Evolutionary conservation across 1,140 invertebrate genomes (phyloP), one percentile per base, ranked within the genome.

Genomic region (Bombus soroeensis): DNA sequence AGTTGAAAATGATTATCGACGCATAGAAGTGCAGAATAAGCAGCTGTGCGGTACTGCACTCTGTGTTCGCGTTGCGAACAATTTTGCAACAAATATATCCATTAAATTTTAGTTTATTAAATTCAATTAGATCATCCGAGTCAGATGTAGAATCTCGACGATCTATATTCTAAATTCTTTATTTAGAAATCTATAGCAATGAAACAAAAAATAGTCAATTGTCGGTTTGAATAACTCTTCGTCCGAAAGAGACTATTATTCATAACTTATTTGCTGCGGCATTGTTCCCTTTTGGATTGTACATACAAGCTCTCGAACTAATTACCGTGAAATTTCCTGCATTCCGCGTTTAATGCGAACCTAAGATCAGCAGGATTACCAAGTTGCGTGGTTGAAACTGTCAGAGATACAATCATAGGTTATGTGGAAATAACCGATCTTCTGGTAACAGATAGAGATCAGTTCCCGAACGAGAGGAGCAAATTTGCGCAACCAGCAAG

Each of bases 391-490:
- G 37, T 32, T 9, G 37, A 10, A 22, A 73, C 62, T 71, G 57
- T 12, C 68, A 28, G 73, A 84, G 77, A 70, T 81, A 70, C 76
- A 80, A 89, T 89, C 89, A 89, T 78, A 53, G 53, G 59, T 73
- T 76, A 87, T 84, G 78, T 89, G 43, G 77, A 68, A 76, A 83
- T 71, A 64, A 34, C 59, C 22, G 80, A 74, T 76, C 84, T 73
- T 71, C 41, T 62, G 22, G 32, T 73, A 72, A 85, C 57, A 53
- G 76, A 85, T 76, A 76, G 53, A 76, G 22, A 39, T 68, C 62
- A 32, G 28, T 39, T 34, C 22, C 18, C n/a, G 41, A 62, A 57
- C 37, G n/a, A 37, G 12, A 12, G 68, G 37, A 59, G 1, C 37
- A 18, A 59, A 34, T 62, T 76, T 59, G 32, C 2, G 32, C 32